These are phyloP conservation scores for Aurelia sp. DNA, from an alignment of 30 jellyfish, hydroid and myxozoan genomes.

Conservation along the genomic window DNA sequence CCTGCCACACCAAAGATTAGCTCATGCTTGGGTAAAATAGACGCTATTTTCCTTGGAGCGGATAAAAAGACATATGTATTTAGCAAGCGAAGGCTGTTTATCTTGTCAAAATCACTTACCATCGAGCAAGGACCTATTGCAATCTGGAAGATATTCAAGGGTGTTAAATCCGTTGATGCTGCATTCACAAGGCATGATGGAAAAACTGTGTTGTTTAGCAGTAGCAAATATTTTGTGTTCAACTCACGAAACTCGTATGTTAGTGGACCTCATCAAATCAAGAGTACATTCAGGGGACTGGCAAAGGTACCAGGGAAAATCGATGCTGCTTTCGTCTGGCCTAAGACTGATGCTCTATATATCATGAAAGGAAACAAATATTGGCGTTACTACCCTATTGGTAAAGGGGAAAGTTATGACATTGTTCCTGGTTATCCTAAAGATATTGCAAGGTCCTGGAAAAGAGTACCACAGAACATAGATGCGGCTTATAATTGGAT, in stretches of 20 bases:
- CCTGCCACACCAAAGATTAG: conserved; percentile 6
- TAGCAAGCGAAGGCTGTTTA: conserved; percentile 47
- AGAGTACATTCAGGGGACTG: conserved; percentile 54
- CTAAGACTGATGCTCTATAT: conserved; percentile 70
- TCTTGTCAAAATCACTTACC: conserved; percentile 20
- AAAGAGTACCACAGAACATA: conserved; percentile 23
- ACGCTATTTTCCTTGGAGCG: conserved; percentile 51
- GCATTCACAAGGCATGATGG: conserved; percentile 84
- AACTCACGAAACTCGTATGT: conserved; percentile 21
- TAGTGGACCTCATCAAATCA: conserved; percentile 76
- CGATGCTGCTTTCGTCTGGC: conserved; percentile 95
- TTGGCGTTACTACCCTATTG: conserved; percentile 56
- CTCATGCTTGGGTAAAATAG: conserved; percentile 43
- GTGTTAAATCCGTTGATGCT: conserved; percentile 78
- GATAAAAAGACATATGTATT: conserved; percentile 48
- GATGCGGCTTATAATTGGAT: conserved; percentile 59
- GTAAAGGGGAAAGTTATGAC: conserved; percentile 3
- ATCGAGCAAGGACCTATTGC: conserved; percentile 65
- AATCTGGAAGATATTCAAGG: conserved; percentile 58
- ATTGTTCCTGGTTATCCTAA: conserved; percentile 71
- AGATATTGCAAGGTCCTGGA: conserved; percentile 55
- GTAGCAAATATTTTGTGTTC: conserved; percentile 54
- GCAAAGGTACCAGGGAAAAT: conserved; percentile 17
- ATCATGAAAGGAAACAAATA: conserved; percentile 66
- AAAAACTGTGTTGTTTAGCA: conserved; percentile 66